Evolutionary conservation across 2,888 invertebrate species (phyloP).

Genomic region (Apodemia duryi): DNA sequence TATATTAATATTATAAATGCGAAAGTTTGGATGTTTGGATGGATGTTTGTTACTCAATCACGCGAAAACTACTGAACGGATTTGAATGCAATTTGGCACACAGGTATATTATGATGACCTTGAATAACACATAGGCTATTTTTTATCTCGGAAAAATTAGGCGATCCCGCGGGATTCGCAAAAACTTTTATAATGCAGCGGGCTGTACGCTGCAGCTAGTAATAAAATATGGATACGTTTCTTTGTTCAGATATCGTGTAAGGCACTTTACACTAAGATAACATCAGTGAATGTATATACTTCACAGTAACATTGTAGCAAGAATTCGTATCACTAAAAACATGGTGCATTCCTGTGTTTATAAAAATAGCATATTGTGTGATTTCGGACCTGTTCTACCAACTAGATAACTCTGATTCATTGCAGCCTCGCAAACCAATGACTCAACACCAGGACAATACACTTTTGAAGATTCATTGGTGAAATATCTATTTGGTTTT

Average conservation of each 20-base stretch:
- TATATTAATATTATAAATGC: no score
- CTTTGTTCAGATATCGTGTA: not conserved
- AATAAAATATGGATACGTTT: not conserved
- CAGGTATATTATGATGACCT: no score
- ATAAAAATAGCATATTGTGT: constrained; percentile 11
- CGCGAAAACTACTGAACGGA: no score
- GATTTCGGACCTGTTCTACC: constrained; percentile 8
- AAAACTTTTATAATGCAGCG: no score
- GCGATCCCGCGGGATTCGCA: no score
- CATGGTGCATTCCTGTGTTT: constrained; percentile 9
- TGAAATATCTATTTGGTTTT: not conserved
- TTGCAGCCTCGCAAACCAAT: not conserved
- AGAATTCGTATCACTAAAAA: constrained; percentile 3
- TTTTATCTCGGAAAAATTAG: no score
- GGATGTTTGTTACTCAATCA: no score
- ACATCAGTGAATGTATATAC: not conserved
- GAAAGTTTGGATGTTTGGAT: no score
- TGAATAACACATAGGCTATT: no score
- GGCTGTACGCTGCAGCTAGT: no score
- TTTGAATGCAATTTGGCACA: no score
- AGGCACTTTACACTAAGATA: not conserved
- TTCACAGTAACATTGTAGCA: not conserved
- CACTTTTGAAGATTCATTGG: not conserved
- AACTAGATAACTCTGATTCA: constrained; percentile 13
- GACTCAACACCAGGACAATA: constrained; percentile 11